Evolutionary conservation across 1,140 invertebrate genomes (phyloP).

Genomic region (Drosophila trapezifrons): DNA sequence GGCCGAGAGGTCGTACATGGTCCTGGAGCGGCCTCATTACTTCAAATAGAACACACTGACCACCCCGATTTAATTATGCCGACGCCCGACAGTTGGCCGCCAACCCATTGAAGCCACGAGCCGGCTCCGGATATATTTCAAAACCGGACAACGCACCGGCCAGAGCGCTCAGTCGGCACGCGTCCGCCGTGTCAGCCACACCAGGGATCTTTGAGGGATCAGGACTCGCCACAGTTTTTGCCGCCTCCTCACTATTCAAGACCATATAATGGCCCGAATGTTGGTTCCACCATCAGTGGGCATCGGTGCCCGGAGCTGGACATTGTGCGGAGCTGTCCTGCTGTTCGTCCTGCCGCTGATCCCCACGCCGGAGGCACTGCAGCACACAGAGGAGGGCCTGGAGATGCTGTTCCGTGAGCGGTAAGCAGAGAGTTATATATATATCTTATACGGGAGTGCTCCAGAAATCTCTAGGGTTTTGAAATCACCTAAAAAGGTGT

Average conservation of each 20-base stretch:
- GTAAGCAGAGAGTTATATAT: no score
- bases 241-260: no score
- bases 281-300: constrained; percentile 12
- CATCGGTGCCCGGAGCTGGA: constrained; percentile 49
- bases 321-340: constrained; percentile 54
- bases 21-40: constrained; percentile 56
- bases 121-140: constrained; percentile 64
- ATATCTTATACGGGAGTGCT: no score
- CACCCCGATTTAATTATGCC: constrained; percentile 69
- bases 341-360: constrained; percentile 66
- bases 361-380: constrained; percentile 59
- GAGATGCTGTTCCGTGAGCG: constrained; percentile 84
- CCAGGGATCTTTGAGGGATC: constrained; percentile 7
- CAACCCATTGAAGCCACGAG: not conserved
- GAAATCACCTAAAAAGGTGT: no score
- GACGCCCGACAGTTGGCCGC: constrained; percentile 47
- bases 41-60: constrained; percentile 64
- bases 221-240: not conserved
- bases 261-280: constrained; percentile 5
- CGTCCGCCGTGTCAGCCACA: constrained; percentile 47
- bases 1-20: constrained; percentile 19
- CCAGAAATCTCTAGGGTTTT: no score
- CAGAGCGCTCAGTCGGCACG: constrained; percentile 55
- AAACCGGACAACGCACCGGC: constrained; percentile 49
- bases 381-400: constrained; percentile 83